phyloP scores from a whole-genome alignment of 2,797 vertebrate species.

The Eremophila alpestris region DNA sequence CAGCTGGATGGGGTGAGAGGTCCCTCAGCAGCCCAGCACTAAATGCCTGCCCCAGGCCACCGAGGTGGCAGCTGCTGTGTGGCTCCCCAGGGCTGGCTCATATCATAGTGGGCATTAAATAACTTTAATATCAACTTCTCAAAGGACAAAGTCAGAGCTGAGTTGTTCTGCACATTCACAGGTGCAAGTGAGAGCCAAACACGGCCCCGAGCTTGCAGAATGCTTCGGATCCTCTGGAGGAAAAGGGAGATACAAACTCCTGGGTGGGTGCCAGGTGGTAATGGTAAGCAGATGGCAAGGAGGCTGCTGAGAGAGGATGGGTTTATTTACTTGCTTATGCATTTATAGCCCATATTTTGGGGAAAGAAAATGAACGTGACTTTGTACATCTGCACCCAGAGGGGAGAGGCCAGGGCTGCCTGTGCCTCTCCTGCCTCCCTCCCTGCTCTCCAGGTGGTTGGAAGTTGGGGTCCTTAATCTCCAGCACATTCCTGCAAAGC shows the following conservation, averaged over 20 bases:
- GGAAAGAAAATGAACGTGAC: neutral
- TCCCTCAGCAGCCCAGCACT: neutral
- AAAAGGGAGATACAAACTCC: neutral
- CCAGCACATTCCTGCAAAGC: neutral
- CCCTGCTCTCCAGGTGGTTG: neutral
- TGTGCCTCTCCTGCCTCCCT: neutral
- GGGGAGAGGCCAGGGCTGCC: neutral
- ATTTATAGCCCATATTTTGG: neutral
- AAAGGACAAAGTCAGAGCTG: neutral
- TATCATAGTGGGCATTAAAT: neutral
- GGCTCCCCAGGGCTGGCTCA: neutral
- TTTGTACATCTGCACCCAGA: neutral
- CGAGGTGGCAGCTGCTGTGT: neutral
- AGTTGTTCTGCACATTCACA: neutral
- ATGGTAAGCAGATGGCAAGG: constrained; percentile 53
- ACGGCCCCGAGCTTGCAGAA: neutral
- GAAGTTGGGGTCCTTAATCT: neutral
- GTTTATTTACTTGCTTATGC: constrained; percentile 54
- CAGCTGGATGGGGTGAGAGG: accelerated
- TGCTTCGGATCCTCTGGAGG: neutral
- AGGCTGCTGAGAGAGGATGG: constrained; percentile 6
- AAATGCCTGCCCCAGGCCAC: too few relatives aligned
- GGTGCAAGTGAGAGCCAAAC: neutral
- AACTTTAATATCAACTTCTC: neutral
- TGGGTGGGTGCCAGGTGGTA: constrained; percentile 42